Base-by-base conservation (phyloP, 1,140 invertebrate species). In the Ceratina japonica region DNA sequence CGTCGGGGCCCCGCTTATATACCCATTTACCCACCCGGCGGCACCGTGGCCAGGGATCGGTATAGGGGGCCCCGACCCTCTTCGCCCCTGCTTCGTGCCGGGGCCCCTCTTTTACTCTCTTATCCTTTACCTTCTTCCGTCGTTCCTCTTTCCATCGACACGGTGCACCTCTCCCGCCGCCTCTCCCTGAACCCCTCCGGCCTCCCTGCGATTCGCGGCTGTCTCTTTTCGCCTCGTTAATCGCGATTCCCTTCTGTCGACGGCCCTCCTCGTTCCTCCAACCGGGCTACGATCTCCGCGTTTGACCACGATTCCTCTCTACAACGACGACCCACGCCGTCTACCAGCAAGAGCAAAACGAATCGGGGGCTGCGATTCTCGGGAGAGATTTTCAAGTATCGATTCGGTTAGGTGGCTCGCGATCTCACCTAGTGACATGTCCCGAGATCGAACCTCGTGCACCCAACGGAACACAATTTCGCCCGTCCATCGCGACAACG, bases 1-100 rank as follows among this genome's bases (percentile, higher is more conserved):
- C 86, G 83, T 81, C 87, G 89, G 88, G 90, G 87, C 89, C 87
- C 86, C 86, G 91, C 89, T 92, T 92, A 91, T 92, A 92, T 92
- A 92, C 90, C 89, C 90, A 81, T 87, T 88, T 87, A 87, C 90
- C 90, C 89, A 90, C 89, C 37, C 89, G 76, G 51, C 75, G 73
- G 56, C 75, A 72, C 65, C 65, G 51, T 78, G 63, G 59, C 66
- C 69, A 78, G 76, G 37, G 81, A 76, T 75, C 71, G 75, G 75
- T 52, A 83, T 79, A 88, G 75, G 87, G 85, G 88, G 86, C 81
- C 89, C 84, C 82, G 74, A 74, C 86, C 85, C 79, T 75, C 75
- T 73, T 75, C 75, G 74, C 77, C 80, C 37, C 63, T 65, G 54
- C 78, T 27, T 44, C 74, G 59, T 65, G 5, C 62, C 68, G 75